Percentiles rank a stretch among this genome's conserved stretches.
Evolutionary conservation across 2,113 vertebrate genomes (phyloP).

Genomic region (Dromiciops gliroides): DNA sequence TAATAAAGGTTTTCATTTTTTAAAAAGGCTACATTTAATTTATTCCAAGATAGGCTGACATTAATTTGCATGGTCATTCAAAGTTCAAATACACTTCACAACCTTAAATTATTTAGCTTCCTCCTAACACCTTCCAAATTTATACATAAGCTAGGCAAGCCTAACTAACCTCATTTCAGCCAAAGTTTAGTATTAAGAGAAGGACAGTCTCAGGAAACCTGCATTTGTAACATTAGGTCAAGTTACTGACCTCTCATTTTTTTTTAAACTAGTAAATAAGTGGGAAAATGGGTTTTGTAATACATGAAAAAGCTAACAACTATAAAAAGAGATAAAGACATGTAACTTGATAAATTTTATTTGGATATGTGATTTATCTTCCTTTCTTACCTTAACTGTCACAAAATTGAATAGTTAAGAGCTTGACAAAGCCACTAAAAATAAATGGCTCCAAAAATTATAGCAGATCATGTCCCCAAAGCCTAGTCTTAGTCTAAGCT

Average conservation of each 20-base stretch:
- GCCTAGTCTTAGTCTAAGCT: background rate
- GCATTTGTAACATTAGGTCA: background rate
- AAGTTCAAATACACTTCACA: background rate
- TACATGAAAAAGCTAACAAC: background rate
- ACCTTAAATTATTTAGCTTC: background rate
- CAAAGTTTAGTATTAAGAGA: background rate
- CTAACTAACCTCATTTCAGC: background rate
- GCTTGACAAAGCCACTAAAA: slow-evolving; percentile 26
- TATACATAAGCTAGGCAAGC: background rate
- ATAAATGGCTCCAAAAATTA: slow-evolving; percentile 40
- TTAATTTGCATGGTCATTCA: no score
- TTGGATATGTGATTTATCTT: background rate
- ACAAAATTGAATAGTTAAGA: slow-evolving; percentile 31
- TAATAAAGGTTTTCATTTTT: background rate
- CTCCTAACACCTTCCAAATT: background rate
- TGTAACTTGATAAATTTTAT: slow-evolving; percentile 43
- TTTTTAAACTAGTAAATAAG: background rate
- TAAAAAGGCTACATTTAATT: background rate
- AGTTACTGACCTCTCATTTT: background rate
- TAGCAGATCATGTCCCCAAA: background rate
- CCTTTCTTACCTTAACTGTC: background rate
- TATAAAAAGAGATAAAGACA: slow-evolving; percentile 2
- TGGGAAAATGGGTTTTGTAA: slow-evolving; percentile 18
- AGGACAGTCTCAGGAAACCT: background rate
- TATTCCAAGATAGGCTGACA: background rate